Evolutionary conservation across 2,113 vertebrate genomes (phyloP).

Genomic region (Sapayoa aenigma): DNA sequence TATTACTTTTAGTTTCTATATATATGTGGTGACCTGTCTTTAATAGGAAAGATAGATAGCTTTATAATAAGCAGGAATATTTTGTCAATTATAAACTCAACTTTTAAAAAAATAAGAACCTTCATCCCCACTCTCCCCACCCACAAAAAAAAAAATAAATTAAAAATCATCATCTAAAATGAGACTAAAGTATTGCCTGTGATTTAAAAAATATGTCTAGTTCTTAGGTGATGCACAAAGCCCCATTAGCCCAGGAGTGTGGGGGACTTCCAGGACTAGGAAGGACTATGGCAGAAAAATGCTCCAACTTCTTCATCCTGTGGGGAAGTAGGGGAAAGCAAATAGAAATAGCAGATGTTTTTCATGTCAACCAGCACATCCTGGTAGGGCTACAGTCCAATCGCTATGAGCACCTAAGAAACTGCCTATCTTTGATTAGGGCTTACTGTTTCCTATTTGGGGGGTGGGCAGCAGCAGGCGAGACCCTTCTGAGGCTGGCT

Average conservation of each 20-base stretch:
- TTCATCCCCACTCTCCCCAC: conserved; percentile 56
- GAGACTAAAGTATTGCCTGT: neutral
- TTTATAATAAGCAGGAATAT: neutral
- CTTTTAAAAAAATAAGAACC: neutral
- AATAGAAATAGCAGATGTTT: neutral
- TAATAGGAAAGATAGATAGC: neutral
- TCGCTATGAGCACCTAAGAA: neutral
- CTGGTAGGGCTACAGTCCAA: neutral
- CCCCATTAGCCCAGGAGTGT: neutral
- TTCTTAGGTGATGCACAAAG: neutral
- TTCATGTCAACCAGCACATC: neutral
- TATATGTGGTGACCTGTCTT: neutral
- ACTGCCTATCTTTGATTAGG: neutral
- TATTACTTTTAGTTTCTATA: neutral
- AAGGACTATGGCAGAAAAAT: neutral
- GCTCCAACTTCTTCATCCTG: neutral
- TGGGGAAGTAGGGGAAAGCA: neutral
- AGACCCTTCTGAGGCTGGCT: neutral
- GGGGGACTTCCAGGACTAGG: neutral
- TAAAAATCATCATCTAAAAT: neutral
- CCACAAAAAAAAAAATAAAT: conserved; percentile 23
- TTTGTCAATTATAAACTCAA: neutral
- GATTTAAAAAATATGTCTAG: neutral
- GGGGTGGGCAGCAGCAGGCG: neutral
- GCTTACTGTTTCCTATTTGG: neutral